Base-by-base conservation (phyloP, 2,888 invertebrate species). In the Thysanoteuthis rhombus region DNA sequence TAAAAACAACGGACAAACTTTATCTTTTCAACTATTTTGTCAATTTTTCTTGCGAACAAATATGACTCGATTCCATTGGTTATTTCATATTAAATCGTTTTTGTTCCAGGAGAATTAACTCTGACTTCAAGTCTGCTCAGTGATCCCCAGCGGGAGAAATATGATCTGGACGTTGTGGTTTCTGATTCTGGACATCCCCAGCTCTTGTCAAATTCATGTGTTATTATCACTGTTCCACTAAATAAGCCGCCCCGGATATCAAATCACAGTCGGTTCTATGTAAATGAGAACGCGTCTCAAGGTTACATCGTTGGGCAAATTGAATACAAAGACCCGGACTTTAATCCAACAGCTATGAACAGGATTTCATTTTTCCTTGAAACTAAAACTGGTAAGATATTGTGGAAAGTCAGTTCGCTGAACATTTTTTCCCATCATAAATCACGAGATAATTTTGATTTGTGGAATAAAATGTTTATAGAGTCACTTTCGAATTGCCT, bases 81-180 rank as follows among this genome's bases (percentile, higher is more conserved):
- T n/a, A n/a, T n/a, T n/a, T n/a, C n/a, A n/a, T n/a, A n/a, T n/a
- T n/a, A n/a, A n/a, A n/a, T 42, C 16, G 8, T 16, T 42, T 75
- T n/a, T 75, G n/a, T 75, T 91, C 40, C 91, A 91, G 91, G 91
- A 28, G 91, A 91, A 32, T 3, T 91, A 91, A 42, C 91, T n/a
- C 10, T 91, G 19, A 91, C 8, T 32, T 10, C 32, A 40, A 91
- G 10, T 42, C 25, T 91, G 12, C 39, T 42, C 25, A 25, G 4
- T 28, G n/a, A 91, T 91, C 91, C 91, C 16, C 42, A 42, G 36
- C 39, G 42, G 8, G 91, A 91, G 28, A 91, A 91, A n/a, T 42
- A 91, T n/a, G 42, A 42, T 32, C 25, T 91, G 91, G 12, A 91
- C 28, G 40, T 91, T 28, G 3, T 91, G 32, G 91, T 91, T 40